Base-by-base conservation (phyloP, 2,113 vertebrate species). In the Lethenteron reissneri region DNA sequence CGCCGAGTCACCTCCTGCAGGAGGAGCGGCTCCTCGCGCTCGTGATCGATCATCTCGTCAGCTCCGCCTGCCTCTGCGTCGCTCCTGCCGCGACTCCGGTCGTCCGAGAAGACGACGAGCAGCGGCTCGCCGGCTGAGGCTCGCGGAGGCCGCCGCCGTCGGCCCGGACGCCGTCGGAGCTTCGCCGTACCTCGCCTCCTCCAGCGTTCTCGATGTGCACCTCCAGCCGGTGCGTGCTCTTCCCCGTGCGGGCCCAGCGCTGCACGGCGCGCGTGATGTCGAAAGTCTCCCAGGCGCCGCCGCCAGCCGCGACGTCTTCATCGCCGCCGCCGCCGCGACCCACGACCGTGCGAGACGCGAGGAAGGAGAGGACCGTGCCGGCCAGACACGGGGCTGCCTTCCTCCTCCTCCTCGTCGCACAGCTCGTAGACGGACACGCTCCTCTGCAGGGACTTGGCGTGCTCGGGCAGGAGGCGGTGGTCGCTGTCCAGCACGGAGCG, bases 81-180 rank as follows among this genome's bases (percentile, higher is more conserved):
- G 78, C 83, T n/a, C 71, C 80, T 81, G 60, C 81, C 81, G 12
- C 83, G 88, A 57, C 79, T 84, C 6, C 81, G 80, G 73, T 97
- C 86, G 25, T 96, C 84, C 21, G 92, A 96, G 80, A 96, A 99
- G 68, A 97, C 81, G 0, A 95, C 84, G 13, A 99, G 79, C 70
- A 91, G 81, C 0, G 91, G 90, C 14, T 88, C 82, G 79, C 82
- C 71, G 82, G 79, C 25, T 25, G 81, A 0, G 90, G 89, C 12
- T 88, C 82, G n/a, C n/a, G 17, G 84, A 83, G 79, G 81, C 85
- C 71, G 82, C 85, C 71, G 82, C 79, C 17, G 83, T 81, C 8
- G 83, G 71, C 1, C 78, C 79, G 56, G n/a, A 82, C 56, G 3
- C n/a, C 84, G 72, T 80, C 76, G 60, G 58, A 56, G 12, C 80